phyloP scores from a whole-genome alignment of 2,113 vertebrate species.

The Ardeotis arabs region DNA sequence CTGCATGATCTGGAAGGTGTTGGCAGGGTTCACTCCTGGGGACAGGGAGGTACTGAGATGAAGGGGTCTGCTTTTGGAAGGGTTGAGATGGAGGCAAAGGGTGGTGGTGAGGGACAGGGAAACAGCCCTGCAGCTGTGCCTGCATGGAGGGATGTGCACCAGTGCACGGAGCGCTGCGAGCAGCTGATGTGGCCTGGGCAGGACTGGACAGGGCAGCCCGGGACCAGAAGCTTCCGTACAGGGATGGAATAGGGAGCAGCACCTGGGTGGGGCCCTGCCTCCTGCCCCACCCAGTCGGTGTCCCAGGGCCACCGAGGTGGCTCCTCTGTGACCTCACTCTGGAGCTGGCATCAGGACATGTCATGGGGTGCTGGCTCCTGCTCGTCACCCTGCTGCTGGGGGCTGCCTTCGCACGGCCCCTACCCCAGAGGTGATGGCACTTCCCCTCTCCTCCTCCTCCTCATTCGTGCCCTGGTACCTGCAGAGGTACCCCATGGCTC shows the following conservation, averaged over 20 bases:
- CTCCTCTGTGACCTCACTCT: neutral
- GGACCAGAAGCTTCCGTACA: neutral
- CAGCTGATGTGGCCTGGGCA: neutral
- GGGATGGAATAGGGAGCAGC: neutral
- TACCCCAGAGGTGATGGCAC: neutral
- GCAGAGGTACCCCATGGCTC: neutral
- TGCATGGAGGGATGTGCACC: neutral
- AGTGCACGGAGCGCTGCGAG: fast-evolving
- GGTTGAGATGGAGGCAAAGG: neutral
- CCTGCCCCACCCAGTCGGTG: neutral
- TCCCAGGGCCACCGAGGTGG: neutral
- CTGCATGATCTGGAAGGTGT: neutral
- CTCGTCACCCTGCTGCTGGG: neutral
- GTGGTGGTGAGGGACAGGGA: neutral
- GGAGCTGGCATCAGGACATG: fast-evolving
- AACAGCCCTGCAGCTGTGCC: neutral
- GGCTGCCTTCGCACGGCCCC: neutral
- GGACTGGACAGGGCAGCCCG: neutral
- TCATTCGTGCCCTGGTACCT: neutral
- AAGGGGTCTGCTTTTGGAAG: neutral
- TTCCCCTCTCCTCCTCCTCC: neutral
- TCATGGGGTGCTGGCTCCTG: constrained; percentile 21
- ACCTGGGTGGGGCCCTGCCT: fast-evolving
- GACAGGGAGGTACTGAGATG: neutral
- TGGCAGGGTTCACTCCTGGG: neutral